Evolutionary conservation across 2,113 vertebrate genomes (phyloP), one percentile per base, ranked within the genome.

Genomic region (Piaya cayana): DNA sequence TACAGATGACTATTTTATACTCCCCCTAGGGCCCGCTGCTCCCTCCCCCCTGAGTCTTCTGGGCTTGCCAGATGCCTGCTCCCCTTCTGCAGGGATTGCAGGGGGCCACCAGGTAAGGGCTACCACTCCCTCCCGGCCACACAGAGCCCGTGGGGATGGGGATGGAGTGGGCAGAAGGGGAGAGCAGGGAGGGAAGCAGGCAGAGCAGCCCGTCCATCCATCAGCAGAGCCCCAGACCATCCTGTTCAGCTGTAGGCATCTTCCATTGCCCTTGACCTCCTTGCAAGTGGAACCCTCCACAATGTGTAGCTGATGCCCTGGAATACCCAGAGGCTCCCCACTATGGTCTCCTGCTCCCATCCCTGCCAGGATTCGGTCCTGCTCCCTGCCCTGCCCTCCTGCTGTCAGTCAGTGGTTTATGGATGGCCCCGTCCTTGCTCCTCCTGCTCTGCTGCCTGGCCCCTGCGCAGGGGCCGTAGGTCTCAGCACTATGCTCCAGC

Each of bases 31-130:
- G 96, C 94, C 97, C 71, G 93, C 91, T 4, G 96, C 93, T 97
- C 97, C 96, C 95, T 97, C 71, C 94, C 96, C 96, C 94, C 96
- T 96, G 96, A 88, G 39, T 94, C 95, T 90, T 79, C 94, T 96
- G 96, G 97, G 94, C 92, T 97, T 97, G 96, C 93, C 96, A 96
- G 96, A 92, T 97, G 96, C 93, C 91, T 90, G 96, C 81, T 96
- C 80, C 95, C 97, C 95, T 97, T 94, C 97, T 96, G 87, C 93
- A 95, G 93, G 95, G 96, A 96, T 96, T 97, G 92, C 95, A 92
- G 96, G 96, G 96, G 97, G 94, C 60, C 95, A 95, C 92, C 97
- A 97, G 97, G 97, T 97, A 97, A 97, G 97, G 97, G 96, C 92
- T 95, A 86, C 85, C 91, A 52, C 69, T 93, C 47, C 1, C n/a